phyloP scores from a whole-genome alignment of 2,888 invertebrate genomes.

The Pteria penguin region DNA sequence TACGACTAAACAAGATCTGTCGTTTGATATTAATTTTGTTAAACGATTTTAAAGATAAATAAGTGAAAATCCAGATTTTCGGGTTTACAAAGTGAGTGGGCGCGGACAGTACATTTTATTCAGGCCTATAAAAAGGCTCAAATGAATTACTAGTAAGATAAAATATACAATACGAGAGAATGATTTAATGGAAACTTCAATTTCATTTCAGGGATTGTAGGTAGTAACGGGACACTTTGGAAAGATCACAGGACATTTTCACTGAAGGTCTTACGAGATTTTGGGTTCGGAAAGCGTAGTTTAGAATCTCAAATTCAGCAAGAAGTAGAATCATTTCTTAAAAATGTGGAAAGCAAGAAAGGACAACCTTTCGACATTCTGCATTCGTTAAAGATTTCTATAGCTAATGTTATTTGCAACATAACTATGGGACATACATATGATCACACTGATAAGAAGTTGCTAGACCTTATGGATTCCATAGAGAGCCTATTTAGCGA shows the following conservation, averaged over 20 bases:
- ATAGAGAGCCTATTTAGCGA: neutral
- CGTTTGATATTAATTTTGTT: no score
- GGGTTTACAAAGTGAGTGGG: no score
- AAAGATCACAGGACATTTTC: conserved; percentile 60
- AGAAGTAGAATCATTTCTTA: conserved; percentile 49
- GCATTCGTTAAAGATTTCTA: conserved; percentile 47
- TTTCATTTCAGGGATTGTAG: conserved; percentile 39
- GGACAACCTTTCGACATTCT: conserved; percentile 49
- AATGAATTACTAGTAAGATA: no score
- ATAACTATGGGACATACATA: conserved; percentile 60
- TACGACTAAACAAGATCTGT: no score
- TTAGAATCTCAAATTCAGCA: conserved; percentile 55
- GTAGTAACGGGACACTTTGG: conserved; percentile 55
- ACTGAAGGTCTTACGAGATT: conserved; percentile 45
- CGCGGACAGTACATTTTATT: no score
- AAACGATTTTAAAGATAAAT: no score
- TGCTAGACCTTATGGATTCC: neutral
- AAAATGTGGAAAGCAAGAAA: conserved; percentile 38
- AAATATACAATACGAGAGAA: no score
- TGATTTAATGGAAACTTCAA: no score
- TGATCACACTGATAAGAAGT: conserved; percentile 54
- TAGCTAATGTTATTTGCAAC: conserved; percentile 60
- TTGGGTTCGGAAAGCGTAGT: conserved; percentile 56
- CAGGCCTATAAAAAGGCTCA: no score
- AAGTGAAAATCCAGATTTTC: no score